A percentile compares a stretch with the other conserved stretches of the same genome.
These are phyloP conservation scores for Loriculus beryllinus DNA, from an alignment of 2,797 vertebrate genomes.

Conservation along the genomic window DNA sequence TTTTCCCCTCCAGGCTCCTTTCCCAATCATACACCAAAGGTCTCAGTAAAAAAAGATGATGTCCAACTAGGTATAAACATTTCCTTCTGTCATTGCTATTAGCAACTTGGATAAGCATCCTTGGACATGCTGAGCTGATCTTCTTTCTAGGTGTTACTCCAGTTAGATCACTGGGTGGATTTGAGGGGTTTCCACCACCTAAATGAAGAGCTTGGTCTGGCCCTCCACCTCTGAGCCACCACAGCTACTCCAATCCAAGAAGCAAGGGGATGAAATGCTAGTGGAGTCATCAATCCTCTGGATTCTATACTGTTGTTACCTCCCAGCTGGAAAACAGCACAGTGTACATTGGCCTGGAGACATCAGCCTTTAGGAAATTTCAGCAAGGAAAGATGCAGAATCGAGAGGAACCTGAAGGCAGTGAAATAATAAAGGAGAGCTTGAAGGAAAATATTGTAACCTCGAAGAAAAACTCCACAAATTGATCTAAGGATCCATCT, in stretches of 20 bases:
- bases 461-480: background rate
- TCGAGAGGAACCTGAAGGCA: background rate
- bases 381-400: background rate
- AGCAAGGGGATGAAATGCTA: background rate
- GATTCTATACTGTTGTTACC: background rate
- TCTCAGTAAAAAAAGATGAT: background rate
- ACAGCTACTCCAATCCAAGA: background rate
- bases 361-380: background rate
- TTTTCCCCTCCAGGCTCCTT: background rate
- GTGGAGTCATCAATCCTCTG: background rate
- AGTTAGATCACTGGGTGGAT: background rate
- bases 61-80: background rate
- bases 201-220: background rate
- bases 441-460: background rate
- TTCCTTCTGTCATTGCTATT: background rate
- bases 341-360: background rate
- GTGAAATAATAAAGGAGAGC: background rate
- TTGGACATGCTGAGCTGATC: background rate
- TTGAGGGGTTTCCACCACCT: background rate
- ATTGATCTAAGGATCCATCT: background rate
- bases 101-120: background rate
- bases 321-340: background rate
- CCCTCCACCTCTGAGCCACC: background rate
- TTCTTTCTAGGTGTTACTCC: background rate
- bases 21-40: background rate